Evolutionary conservation across 2,888 invertebrate species (phyloP).

Genomic region (Pristionchus exspectatus): DNA sequence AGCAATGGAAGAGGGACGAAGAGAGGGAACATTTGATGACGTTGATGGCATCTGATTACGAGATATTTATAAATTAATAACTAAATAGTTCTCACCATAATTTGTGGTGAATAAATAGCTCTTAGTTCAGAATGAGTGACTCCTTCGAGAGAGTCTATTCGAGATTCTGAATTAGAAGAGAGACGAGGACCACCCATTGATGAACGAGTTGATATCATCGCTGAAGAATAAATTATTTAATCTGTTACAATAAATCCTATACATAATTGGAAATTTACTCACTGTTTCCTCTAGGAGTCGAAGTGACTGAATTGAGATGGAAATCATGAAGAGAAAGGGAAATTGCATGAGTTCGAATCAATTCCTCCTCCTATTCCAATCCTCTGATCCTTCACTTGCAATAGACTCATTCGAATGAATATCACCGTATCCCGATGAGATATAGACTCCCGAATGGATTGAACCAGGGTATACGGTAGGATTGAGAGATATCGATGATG

Average conservation of each 20-base stretch:
- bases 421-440: not conserved
- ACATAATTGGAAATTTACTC: not conserved
- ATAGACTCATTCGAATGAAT: not conserved
- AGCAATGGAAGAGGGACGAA: constrained; percentile 3
- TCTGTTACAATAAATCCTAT: not conserved
- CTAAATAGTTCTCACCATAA: not conserved
- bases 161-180: constrained; percentile 50
- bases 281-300: not conserved
- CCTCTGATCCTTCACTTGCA: constrained; percentile 16
- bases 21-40: constrained; percentile 3
- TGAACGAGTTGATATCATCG: not conserved
- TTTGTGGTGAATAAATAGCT: not conserved
- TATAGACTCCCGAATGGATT: not conserved
- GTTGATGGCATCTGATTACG: not conserved
- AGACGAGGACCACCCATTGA: constrained; percentile 27
- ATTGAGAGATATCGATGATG: not conserved
- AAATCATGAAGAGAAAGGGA: constrained; percentile 38
- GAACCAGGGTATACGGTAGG: constrained; percentile 20
- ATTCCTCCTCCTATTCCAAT: constrained; percentile 1
- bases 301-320: not conserved
- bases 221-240: not conserved
- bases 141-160: constrained; percentile 50
- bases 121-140: constrained; percentile 14
- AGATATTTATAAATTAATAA: not conserved
- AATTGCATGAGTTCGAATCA: not conserved